A percentile compares a stretch with the other conserved stretches of the same genome.
Evolutionary conservation across 2,888 invertebrate genomes (phyloP).

Genomic region (Leptinotarsa juncta): DNA sequence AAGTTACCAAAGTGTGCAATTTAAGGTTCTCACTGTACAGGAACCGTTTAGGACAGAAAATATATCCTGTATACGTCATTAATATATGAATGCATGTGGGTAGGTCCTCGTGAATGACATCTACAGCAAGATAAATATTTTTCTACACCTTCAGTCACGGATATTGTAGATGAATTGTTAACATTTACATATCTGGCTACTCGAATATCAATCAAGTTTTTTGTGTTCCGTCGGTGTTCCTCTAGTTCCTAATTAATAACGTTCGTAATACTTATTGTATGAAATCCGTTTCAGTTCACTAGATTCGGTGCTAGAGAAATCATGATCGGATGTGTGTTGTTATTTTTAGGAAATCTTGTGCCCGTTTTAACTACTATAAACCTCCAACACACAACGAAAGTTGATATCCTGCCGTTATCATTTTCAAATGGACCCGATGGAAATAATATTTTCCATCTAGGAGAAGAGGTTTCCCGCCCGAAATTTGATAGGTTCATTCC

Average conservation of each 20-base stretch:
- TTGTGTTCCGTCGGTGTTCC: constrained; percentile 4
- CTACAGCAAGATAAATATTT: too few relatives aligned
- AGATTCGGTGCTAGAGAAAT: constrained; percentile 1
- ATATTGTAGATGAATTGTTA: not conserved
- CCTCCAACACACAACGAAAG: constrained; percentile 68
- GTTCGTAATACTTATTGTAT: not conserved
- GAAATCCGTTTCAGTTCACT: constrained; percentile 4
- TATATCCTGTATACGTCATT: too few relatives aligned
- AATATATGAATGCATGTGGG: too few relatives aligned
- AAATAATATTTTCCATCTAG: constrained; percentile 24
- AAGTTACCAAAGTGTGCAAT: too few relatives aligned
- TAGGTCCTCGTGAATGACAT: too few relatives aligned
- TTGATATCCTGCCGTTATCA: constrained; percentile 54
- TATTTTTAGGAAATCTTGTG: constrained; percentile 54
- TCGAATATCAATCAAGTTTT: constrained; percentile 2
- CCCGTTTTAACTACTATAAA: constrained; percentile 65
- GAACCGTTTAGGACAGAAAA: too few relatives aligned
- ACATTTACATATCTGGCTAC: constrained; percentile 5
- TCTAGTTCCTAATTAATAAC: not conserved
- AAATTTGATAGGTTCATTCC: not conserved
- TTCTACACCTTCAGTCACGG: not conserved
- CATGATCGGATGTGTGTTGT: constrained; percentile 12
- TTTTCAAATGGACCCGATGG: constrained; percentile 23
- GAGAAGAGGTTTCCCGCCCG: not conserved
- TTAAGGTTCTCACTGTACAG: too few relatives aligned